Evolutionary conservation across 2,797 vertebrate species (phyloP).

Genomic region (Aulostomus chinensis): DNA sequence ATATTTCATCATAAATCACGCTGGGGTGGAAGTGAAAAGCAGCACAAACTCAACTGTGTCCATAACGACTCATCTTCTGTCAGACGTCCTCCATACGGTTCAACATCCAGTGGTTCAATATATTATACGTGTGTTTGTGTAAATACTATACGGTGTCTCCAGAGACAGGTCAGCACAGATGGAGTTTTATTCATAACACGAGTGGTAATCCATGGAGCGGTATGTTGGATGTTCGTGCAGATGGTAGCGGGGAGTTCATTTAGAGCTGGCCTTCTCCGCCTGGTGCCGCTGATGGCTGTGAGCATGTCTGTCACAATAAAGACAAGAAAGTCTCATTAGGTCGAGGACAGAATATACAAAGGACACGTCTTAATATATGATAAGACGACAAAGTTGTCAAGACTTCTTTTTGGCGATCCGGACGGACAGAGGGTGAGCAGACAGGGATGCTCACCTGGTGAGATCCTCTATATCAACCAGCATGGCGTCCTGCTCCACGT

Average conservation of each 20-base stretch:
- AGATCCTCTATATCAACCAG: conserved; percentile 96
- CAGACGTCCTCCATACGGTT: too few relatives aligned
- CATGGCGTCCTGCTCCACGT: conserved; percentile 98
- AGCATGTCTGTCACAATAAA: conserved; percentile 82
- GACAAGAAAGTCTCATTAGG: conserved; percentile 1
- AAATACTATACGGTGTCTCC: conserved; percentile 14
- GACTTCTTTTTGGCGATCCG: too few relatives aligned
- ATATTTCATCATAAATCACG: conserved; percentile 10
- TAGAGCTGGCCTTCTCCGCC: conserved; percentile 88
- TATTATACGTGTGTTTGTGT: conserved; percentile 19
- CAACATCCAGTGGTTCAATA: conserved; percentile 15
- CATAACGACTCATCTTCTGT: conserved; percentile 4
- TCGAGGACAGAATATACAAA: not conserved
- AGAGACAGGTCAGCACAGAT: conserved; percentile 46
- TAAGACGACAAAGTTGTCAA: too few relatives aligned
- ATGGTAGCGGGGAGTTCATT: conserved; percentile 73
- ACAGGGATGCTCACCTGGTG: conserved; percentile 83
- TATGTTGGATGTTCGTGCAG: conserved; percentile 40
- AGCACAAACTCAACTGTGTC: conserved; percentile 16
- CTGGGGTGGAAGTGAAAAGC: conserved; percentile 19
- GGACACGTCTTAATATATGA: not conserved
- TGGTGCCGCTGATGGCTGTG: conserved; percentile 94
- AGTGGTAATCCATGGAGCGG: conserved; percentile 36
- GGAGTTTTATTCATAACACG: conserved; percentile 45
- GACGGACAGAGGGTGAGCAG: too few relatives aligned